These are phyloP conservation scores for Rhynchomys soricoides DNA, from an alignment of 2,113 vertebrate species.

Conservation along the genomic window DNA sequence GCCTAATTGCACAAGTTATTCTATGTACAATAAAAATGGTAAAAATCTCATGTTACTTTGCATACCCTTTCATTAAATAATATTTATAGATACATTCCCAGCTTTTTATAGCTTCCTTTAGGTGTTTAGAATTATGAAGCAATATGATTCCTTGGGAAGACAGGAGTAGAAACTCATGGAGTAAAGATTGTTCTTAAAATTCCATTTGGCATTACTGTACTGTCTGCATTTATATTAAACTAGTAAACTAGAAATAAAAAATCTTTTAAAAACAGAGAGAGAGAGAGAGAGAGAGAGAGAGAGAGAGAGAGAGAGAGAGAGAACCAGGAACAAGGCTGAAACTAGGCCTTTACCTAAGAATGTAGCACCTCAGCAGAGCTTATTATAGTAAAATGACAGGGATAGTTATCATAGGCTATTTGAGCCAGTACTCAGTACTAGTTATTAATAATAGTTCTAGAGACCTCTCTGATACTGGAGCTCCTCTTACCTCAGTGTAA, in stretches of 20 bases:
- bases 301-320: background rate
- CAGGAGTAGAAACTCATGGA: background rate
- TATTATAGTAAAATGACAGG: background rate
- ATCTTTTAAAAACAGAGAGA: background rate
- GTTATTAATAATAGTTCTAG: background rate
- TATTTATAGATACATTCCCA: constrained; percentile 50
- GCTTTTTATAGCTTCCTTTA: constrained; percentile 1
- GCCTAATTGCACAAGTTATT: constrained; percentile 35
- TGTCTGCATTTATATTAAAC: constrained; percentile 12
- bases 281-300: background rate
- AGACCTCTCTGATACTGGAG: background rate
- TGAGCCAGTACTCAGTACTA: background rate
- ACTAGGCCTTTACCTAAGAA: background rate
- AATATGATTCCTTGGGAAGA: background rate
- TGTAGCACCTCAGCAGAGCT: background rate
- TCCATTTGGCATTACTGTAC: background rate
- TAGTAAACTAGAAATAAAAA: background rate
- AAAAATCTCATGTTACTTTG: constrained; percentile 18
- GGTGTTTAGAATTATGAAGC: constrained; percentile 7
- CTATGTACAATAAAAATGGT: constrained; percentile 42
- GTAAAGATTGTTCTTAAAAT: constrained; percentile 51
- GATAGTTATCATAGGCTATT: background rate
- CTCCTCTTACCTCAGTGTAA: background rate
- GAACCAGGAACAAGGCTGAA: background rate
- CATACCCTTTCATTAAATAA: constrained; percentile 53